Evolutionary conservation across 2,797 vertebrate species (phyloP).

Genomic region (Numenius phaeopus): DNA sequence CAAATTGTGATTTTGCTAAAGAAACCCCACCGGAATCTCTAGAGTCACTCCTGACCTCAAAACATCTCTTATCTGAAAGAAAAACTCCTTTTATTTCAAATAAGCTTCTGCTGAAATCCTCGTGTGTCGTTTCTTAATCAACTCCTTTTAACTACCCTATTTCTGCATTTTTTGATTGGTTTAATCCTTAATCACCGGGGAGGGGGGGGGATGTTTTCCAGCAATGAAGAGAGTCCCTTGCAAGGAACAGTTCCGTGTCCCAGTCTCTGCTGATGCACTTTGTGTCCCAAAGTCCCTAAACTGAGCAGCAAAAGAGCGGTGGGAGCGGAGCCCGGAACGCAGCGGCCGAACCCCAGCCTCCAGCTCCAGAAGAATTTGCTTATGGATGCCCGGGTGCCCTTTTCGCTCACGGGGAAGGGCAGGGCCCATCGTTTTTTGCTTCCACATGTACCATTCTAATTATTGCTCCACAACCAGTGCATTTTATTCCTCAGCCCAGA

Average conservation of each 20-base stretch:
- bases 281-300: not conserved
- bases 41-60: not conserved
- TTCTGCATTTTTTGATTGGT: slow-evolving; percentile 29
- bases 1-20: not conserved
- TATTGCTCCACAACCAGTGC: slow-evolving; percentile 35
- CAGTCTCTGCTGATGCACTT: not conserved
- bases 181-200: slow-evolving; percentile 21
- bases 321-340: not conserved
- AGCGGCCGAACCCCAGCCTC: not conserved
- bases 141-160: slow-evolving; percentile 11
- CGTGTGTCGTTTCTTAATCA: not conserved
- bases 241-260: not conserved
- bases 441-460: slow-evolving; percentile 40
- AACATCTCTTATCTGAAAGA: slow-evolving; percentile 2
- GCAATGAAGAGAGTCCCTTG: not conserved
- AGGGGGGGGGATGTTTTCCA: not conserved
- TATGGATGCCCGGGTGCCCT: not conserved
- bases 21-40: not conserved
- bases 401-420: slow-evolving; percentile 30
- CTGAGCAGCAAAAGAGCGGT: not conserved
- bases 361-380: not conserved
- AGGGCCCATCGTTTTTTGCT: slow-evolving; percentile 34
- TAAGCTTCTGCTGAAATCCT: slow-evolving; percentile 18
- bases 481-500: slow-evolving; percentile 18
- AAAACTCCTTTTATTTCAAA: not conserved